Evolutionary conservation across 1,140 invertebrate species (phyloP), one percentile per base, ranked within the genome.

Genomic region (Pseudoatta argentina): DNA sequence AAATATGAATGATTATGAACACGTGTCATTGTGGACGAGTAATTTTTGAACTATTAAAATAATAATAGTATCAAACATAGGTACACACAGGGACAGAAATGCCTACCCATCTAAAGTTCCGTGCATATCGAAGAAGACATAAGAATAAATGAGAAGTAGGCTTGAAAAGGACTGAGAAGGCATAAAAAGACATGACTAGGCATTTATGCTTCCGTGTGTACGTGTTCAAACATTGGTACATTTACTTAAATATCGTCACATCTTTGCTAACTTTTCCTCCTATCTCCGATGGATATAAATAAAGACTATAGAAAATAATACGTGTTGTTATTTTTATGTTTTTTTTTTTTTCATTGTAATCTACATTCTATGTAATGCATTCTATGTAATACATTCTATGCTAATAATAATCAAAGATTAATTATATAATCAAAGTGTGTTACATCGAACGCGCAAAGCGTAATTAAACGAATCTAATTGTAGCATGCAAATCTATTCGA

Each of bases 231-330:
- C 5, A 34, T 30, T 30, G 30, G 30, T 30, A 30, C 30, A 30
- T 6, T 34, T 34, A 34, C 30, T 34, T 34, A 34, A 34, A 24
- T 53, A 18, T 44, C 39, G 8, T 72, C 16, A 3, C 53, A 72
- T 44, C 21, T n/a, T 34, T 14, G n/a, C 39, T 57, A 81, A 39
- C 16, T 24, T 57, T 57, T 10, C 39, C 57, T 27, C 8, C 2
- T 61, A 12, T 24, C 44, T 55, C 27, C 55, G 14, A 79, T 10
- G 18, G 44, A 34, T 55, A 24, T 39, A 30, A 71, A 71, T 71
- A 81, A 44, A 81, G n/a, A 21, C 44, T 2, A 14, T 14, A 53
- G 21, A 55, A 71, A 57, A 57, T 12, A 81, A 71, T 81, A 71
- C 5, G n/a, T 39, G 14, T 67, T 67, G 3, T 24, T 55, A 69